Conservation (phyloP, 2,888 invertebrate species). For the Idaea dimidiata region DNA sequence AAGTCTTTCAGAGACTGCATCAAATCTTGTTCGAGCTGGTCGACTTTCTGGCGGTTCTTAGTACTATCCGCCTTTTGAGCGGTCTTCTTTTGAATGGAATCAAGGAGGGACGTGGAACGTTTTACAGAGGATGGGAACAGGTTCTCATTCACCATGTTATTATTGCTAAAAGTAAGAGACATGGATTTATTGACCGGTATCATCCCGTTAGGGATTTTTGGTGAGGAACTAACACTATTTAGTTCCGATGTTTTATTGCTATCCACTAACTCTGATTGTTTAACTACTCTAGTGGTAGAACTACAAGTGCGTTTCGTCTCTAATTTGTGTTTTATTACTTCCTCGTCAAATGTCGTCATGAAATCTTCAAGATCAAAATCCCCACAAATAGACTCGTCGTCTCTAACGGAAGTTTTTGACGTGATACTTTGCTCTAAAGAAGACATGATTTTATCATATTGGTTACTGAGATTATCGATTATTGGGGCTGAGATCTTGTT, state of each 20-base stretch:
- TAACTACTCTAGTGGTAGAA: slow-evolving; percentile 72
- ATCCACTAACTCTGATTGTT: slow-evolving; percentile 57
- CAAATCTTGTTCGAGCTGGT: slow-evolving; percentile 71
- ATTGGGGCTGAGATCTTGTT: slow-evolving; percentile 51
- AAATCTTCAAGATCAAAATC: slow-evolving; percentile 84
- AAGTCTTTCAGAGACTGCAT: slow-evolving; percentile 77
- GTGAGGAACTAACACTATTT: slow-evolving; percentile 60
- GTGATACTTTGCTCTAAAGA: slow-evolving; percentile 74
- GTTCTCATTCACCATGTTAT: slow-evolving; percentile 69
- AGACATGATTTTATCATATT: slow-evolving; percentile 78
- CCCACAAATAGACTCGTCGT: slow-evolving; percentile 79
- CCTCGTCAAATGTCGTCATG: slow-evolving; percentile 85
- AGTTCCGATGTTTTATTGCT: slow-evolving; percentile 57
- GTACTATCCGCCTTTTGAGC: slow-evolving; percentile 53
- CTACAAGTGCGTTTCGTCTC: slow-evolving; percentile 72
- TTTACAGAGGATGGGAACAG: slow-evolving; percentile 77
- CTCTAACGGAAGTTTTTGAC: slow-evolving; percentile 70
- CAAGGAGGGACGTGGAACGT: slow-evolving; percentile 79
- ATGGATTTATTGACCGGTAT: slow-evolving; percentile 75
- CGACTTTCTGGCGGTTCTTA: slow-evolving; percentile 69
- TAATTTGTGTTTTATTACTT: slow-evolving; percentile 69
- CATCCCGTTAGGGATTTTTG: slow-evolving; percentile 60
- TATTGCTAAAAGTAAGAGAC: slow-evolving; percentile 81
- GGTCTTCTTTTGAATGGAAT: slow-evolving; percentile 74
- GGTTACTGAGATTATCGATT: slow-evolving; percentile 68